Conservation (phyloP, 2,113 vertebrate species). For the Erpornis zantholeuca region DNA sequence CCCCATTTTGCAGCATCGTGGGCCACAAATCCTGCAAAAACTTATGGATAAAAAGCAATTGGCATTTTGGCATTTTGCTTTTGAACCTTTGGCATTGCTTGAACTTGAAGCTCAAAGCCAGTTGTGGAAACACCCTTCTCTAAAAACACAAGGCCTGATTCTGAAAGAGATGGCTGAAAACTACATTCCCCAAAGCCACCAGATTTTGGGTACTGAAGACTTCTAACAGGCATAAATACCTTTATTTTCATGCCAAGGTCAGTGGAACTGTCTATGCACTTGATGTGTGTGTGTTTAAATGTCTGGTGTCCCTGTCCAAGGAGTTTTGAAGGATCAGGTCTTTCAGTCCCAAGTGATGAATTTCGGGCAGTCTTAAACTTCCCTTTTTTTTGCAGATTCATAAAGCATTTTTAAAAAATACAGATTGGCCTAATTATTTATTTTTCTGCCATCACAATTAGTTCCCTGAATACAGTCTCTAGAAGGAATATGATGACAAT, state of each 20-base stretch:
- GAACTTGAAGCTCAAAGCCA: background rate
- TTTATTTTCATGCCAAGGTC: background rate
- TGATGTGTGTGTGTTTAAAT: background rate
- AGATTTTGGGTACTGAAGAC: background rate
- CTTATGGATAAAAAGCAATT: background rate
- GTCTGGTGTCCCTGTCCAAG: background rate
- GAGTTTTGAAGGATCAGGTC: background rate
- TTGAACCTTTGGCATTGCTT: background rate
- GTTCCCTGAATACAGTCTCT: background rate
- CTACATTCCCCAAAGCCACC: background rate
- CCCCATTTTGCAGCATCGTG: background rate
- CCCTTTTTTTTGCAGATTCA: background rate
- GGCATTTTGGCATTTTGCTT: background rate
- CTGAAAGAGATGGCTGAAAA: background rate
- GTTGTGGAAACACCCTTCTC: background rate
- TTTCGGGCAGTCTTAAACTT: background rate
- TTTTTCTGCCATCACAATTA: background rate
- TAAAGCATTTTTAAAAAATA: rapidly evolving
- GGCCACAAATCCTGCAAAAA: background rate
- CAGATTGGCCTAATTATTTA: background rate
- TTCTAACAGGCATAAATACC: background rate
- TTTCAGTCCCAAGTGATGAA: background rate
- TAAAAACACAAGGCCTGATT: background rate
- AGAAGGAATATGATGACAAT: background rate
- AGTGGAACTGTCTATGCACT: background rate